A percentile compares a stretch with the other conserved stretches of the same genome.
phyloP scores from a whole-genome alignment of 2,797 vertebrate species.

The Chelon labrosus region DNA sequence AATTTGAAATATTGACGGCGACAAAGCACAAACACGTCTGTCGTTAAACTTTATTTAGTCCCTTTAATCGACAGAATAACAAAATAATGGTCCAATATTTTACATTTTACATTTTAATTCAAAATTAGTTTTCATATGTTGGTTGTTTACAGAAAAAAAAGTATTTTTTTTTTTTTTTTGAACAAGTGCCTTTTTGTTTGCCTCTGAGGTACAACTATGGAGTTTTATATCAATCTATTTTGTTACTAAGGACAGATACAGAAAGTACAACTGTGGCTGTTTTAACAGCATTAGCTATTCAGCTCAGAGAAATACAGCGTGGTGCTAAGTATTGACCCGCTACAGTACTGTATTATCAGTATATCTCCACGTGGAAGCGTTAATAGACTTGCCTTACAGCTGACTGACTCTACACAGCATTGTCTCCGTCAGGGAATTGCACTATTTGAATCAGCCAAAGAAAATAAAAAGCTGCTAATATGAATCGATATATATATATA shows the following conservation, averaged over 20 bases:
- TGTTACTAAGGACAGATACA: slow-evolving; percentile 8
- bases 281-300: not conserved
- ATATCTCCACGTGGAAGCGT: not conserved
- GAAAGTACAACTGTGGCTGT: slow-evolving; percentile 1
- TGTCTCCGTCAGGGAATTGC: slow-evolving; percentile 9
- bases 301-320: slow-evolving; percentile 1
- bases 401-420: not conserved
- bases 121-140: not conserved
- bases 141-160: slow-evolving; percentile 2
- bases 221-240: not conserved
- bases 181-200: not conserved
- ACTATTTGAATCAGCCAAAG: slow-evolving; percentile 19
- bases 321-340: slow-evolving; percentile 1
- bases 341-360: slow-evolving; percentile 2
- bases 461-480: slow-evolving; percentile 37
- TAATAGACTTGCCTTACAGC: not conserved
- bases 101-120: not conserved
- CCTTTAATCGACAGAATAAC: not conserved
- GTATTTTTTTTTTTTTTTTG: no score
- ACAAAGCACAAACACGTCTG: not conserved
- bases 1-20: slow-evolving; percentile 8
- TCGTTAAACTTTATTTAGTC: slow-evolving; percentile 4
- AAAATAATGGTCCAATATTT: not conserved
- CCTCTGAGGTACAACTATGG: slow-evolving; percentile 7
- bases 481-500: slow-evolving; percentile 12